These are phyloP conservation scores for Propithecus perrieri DNA, from an alignment of 2,797 vertebrate genomes.

Conservation along the genomic window DNA sequence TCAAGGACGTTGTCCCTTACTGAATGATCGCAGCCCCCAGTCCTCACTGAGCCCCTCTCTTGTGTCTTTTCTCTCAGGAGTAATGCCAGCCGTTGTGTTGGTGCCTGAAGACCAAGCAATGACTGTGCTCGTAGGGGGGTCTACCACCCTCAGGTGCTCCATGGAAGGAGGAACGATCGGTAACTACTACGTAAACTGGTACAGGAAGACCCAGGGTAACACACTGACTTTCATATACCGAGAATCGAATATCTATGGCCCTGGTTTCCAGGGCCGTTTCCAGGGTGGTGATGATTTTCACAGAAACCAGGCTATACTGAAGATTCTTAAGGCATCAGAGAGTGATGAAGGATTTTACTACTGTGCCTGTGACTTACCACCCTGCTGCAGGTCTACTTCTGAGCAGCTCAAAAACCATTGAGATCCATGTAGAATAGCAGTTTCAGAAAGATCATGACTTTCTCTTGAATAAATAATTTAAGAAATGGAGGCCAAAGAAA, in stretches of 20 bases:
- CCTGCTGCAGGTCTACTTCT: background rate
- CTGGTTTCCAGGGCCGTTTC: constrained; percentile 30
- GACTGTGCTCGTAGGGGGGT: background rate
- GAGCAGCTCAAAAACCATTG: constrained; percentile 11
- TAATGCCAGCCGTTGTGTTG: background rate
- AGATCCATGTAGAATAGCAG: background rate
- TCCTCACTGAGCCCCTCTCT: background rate
- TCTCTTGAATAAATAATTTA: background rate
- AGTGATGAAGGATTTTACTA: constrained; percentile 64
- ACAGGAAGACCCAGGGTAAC: background rate
- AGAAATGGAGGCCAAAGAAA: background rate
- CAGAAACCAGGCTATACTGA: constrained; percentile 31
- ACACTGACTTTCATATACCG: background rate
- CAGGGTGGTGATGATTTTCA: background rate
- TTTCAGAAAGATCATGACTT: background rate
- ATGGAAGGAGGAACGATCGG: background rate
- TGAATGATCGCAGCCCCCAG: background rate
- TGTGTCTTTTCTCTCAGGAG: constrained; percentile 33
- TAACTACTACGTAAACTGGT: background rate
- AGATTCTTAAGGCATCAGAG: background rate
- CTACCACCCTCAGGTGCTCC: background rate
- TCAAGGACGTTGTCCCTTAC: background rate
- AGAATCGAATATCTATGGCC: background rate
- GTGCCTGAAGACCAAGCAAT: background rate
- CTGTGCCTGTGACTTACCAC: background rate